Percentiles rank a stretch among this genome's conserved stretches.
These are phyloP conservation scores for Drosophila malerkotliana DNA, from an alignment of 1,140 invertebrate genomes.

Conservation along the genomic window DNA sequence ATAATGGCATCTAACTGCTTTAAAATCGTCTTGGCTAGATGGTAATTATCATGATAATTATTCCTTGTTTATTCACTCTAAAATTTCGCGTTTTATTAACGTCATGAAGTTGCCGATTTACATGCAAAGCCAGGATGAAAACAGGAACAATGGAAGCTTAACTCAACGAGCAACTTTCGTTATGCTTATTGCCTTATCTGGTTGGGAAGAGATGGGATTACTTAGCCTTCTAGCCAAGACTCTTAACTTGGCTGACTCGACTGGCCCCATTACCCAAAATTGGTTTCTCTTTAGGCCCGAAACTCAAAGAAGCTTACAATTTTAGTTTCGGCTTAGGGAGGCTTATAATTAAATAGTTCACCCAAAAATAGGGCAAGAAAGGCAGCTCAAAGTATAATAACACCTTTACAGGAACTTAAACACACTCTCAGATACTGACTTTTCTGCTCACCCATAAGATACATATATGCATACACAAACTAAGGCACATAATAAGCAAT, in stretches of 20 bases:
- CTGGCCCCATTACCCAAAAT: slow-evolving; percentile 12
- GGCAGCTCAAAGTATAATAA: slow-evolving; percentile 71
- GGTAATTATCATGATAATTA: slow-evolving; percentile 79
- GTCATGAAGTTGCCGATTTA: slow-evolving; percentile 61
- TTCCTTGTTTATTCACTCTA: slow-evolving; percentile 78
- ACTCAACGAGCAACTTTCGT: slow-evolving; percentile 19
- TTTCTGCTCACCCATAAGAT: slow-evolving; percentile 29
- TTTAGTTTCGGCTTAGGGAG: slow-evolving; percentile 41
- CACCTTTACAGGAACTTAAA: slow-evolving; percentile 31
- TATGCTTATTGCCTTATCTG: slow-evolving; percentile 40
- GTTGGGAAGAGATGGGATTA: slow-evolving; percentile 27
- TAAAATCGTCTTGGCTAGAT: slow-evolving; percentile 68
- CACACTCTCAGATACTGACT: slow-evolving; percentile 12
- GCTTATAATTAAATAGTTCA: slow-evolving; percentile 70
- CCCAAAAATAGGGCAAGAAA: slow-evolving; percentile 34
- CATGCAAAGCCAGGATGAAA: slow-evolving; percentile 25
- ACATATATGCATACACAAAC: slow-evolving; percentile 18
- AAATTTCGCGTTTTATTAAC: slow-evolving; percentile 73
- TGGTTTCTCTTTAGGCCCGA: slow-evolving; percentile 36
- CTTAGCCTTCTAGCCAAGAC: neutral
- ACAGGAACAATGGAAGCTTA: slow-evolving; percentile 26
- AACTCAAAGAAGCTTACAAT: slow-evolving; percentile 39
- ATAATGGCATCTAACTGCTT: slow-evolving; percentile 71
- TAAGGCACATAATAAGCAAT: slow-evolving; percentile 76
- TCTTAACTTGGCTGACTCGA: neutral